Evolutionary conservation across 2,888 invertebrate species (phyloP).

Genomic region (Noctua fimbriata): DNA sequence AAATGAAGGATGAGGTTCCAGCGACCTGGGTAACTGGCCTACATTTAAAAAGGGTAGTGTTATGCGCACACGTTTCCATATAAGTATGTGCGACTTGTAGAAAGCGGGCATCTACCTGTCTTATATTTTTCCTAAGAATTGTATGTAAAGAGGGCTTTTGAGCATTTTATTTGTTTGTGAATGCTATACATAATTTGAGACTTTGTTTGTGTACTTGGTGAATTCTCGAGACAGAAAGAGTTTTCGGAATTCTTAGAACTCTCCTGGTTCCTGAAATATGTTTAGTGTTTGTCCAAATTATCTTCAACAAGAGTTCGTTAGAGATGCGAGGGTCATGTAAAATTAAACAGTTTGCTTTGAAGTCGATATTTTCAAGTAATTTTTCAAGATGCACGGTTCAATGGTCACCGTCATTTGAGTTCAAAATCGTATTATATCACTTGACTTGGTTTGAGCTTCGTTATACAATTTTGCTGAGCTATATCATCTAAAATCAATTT

Average conservation of each 20-base stretch:
- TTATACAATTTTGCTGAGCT: background rate
- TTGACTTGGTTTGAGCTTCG: slow-evolving; percentile 11
- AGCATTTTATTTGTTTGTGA: slow-evolving; percentile 6
- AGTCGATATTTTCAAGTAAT: background rate
- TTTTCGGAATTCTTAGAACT: slow-evolving; percentile 1
- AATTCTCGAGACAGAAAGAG: background rate
- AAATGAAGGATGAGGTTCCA: slow-evolving; percentile 47
- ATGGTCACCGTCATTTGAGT: background rate
- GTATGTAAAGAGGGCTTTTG: slow-evolving; percentile 8
- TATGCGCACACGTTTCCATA: slow-evolving; percentile 53
- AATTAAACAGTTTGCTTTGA: background rate
- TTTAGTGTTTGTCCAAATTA: background rate
- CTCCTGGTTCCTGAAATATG: background rate
- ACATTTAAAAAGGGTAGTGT: slow-evolving; percentile 52
- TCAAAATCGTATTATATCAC: slow-evolving; percentile 1
- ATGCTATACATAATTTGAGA: background rate
- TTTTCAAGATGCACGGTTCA: background rate
- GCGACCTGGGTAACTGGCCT: slow-evolving; percentile 37
- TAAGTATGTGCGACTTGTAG: slow-evolving; percentile 37
- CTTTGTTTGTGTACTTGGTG: background rate
- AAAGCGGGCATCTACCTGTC: slow-evolving; percentile 35
- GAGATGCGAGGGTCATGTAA: background rate
- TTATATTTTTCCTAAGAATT: slow-evolving; percentile 43
- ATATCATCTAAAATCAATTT: background rate
- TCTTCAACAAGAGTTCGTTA: slow-evolving; percentile 2